Percentiles rank a stretch among this genome's conserved stretches.
These are phyloP conservation scores for Bombus huntii DNA, from an alignment of 1,140 invertebrate genomes.

Conservation along the genomic window DNA sequence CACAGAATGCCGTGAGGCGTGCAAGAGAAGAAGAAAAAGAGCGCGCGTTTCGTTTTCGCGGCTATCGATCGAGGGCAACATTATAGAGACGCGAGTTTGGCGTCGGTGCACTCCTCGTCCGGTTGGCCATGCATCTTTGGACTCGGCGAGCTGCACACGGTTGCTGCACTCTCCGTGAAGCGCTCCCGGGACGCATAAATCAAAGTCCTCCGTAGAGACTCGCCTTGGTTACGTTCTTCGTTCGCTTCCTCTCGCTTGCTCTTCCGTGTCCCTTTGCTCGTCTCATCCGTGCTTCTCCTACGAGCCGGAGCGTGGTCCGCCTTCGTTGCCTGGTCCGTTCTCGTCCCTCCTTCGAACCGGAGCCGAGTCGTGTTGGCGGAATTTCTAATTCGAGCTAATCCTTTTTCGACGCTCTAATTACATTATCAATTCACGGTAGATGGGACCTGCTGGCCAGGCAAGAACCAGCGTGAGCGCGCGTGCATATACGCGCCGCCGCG, in stretches of 20 bases:
- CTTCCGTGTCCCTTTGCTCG: background rate
- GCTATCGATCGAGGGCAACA: conserved; percentile 62
- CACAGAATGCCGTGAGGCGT: background rate
- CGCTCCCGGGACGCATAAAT: conserved; percentile 79
- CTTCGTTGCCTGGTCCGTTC: too few relatives aligned
- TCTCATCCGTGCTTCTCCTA: conserved; percentile 46
- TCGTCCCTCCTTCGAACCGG: background rate
- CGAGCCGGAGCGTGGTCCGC: background rate
- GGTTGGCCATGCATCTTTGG: conserved; percentile 69
- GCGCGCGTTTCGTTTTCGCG: background rate
- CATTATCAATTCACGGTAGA: conserved; percentile 76
- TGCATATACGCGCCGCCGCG: conserved; percentile 32
- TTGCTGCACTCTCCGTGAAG: conserved; percentile 70
- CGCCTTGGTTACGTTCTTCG: conserved; percentile 67
- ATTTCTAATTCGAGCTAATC: conserved; percentile 79
- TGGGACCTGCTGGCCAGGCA: conserved; percentile 13
- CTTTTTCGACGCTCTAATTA: conserved; percentile 76
- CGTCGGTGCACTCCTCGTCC: conserved; percentile 49
- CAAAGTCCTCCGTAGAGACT: conserved; percentile 77
- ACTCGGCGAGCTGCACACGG: conserved; percentile 56
- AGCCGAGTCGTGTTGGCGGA: conserved; percentile 49
- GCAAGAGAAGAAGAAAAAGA: too few relatives aligned
- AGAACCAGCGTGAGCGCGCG: conserved; percentile 34
- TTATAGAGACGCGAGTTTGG: conserved; percentile 65
- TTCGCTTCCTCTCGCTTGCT: conserved; percentile 7